These are phyloP conservation scores for Gandaritis pyraliata DNA, from an alignment of 2,888 invertebrate species.

Conservation along the genomic window DNA sequence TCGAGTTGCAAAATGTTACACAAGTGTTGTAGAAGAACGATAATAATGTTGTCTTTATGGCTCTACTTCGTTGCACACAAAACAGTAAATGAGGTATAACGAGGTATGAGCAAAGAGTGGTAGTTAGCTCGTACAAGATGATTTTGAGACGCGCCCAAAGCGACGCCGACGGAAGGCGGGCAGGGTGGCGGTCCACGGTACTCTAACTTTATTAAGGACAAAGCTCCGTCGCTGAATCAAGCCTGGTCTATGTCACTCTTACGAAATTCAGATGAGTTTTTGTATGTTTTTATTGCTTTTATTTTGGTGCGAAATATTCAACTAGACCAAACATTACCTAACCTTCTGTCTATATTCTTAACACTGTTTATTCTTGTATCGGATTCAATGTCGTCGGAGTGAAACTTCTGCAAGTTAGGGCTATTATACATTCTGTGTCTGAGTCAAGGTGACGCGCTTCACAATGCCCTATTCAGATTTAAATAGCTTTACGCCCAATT, in stretches of 20 bases:
- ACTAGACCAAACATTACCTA: neutral
- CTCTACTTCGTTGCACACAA: slow-evolving; percentile 52
- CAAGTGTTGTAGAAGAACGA: slow-evolving; percentile 7
- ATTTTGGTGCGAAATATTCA: neutral
- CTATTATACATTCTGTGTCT: slow-evolving; percentile 45
- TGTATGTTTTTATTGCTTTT: neutral
- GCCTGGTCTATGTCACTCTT: slow-evolving; percentile 43
- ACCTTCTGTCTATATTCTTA: neutral
- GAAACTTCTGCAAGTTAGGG: slow-evolving; percentile 6
- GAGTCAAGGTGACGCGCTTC: slow-evolving; percentile 81
- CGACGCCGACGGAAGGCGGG: slow-evolving; percentile 56
- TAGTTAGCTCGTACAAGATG: slow-evolving; percentile 67
- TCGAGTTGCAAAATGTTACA: neutral
- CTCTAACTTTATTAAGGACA: slow-evolving; percentile 80
- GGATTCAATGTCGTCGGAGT: slow-evolving; percentile 3
- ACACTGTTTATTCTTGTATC: neutral
- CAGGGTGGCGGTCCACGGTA: slow-evolving; percentile 61
- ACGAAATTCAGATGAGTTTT: slow-evolving; percentile 14
- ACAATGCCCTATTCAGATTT: slow-evolving; percentile 83
- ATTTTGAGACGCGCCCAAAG: slow-evolving; percentile 60
- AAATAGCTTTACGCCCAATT: slow-evolving; percentile 84
- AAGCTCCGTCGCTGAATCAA: slow-evolving; percentile 73
- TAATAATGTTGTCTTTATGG: slow-evolving; percentile 48
- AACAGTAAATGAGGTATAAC: slow-evolving; percentile 57
- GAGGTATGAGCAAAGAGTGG: slow-evolving; percentile 52